A percentile compares a stretch with the other conserved stretches of the same genome.
Conservation (phyloP, 2,888 invertebrate genomes). For the Andrena minutula region DNA sequence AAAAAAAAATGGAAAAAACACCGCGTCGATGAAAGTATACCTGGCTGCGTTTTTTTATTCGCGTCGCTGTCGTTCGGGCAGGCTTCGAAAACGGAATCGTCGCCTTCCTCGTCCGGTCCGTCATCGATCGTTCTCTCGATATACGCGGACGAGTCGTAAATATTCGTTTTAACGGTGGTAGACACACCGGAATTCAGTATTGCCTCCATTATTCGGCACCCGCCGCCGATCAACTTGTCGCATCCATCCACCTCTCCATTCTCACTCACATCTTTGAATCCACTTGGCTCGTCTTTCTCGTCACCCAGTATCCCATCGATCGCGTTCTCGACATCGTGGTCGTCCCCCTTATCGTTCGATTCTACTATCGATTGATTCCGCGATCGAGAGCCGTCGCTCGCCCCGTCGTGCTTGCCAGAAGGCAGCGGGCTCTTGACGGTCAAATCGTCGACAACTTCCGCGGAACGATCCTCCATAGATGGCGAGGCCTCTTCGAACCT, state of each 20-base stretch:
- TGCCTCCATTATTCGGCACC: constrained; percentile 26
- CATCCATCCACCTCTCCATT: constrained; percentile 15
- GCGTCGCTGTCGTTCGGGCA: constrained; percentile 55
- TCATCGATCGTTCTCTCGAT: constrained; percentile 80
- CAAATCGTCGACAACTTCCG: constrained; percentile 51
- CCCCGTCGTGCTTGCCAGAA: constrained; percentile 52
- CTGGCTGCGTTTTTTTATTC: constrained; percentile 65
- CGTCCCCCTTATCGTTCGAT: constrained; percentile 15
- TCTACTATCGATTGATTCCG: constrained; percentile 25
- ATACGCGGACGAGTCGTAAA: constrained; percentile 75
- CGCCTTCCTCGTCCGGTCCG: constrained; percentile 82
- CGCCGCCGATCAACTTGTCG: constrained; percentile 23
- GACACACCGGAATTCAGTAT: constrained; percentile 28
- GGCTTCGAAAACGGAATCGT: constrained; percentile 83
- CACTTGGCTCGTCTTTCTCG: background rate
- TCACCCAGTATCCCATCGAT: constrained; percentile 39
- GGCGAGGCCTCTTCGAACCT: constrained; percentile 45
- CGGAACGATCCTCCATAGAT: constrained; percentile 40
- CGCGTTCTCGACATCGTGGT: background rate
- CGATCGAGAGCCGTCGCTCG: constrained; percentile 27
- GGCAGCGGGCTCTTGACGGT: constrained; percentile 59
- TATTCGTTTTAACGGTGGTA: constrained; percentile 60
- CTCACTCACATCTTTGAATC: constrained; percentile 14
- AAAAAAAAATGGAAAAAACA: background rate
- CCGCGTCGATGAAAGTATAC: constrained; percentile 34